Evolutionary conservation across 2,888 invertebrate species (phyloP), one percentile per base, ranked within the genome.

Genomic region (Oxycera nigricornis): DNA sequence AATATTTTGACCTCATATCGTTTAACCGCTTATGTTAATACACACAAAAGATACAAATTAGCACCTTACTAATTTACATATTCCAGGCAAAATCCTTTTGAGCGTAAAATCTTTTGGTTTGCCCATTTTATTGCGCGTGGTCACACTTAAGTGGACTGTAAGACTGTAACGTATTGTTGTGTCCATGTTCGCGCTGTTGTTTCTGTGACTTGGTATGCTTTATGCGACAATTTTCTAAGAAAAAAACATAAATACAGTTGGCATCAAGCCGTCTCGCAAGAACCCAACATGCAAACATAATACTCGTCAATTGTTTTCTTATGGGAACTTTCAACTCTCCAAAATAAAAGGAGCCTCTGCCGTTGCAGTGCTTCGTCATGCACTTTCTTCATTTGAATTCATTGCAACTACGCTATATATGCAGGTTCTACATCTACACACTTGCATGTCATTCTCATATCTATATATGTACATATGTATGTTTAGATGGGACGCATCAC

Each of bases 141-240:
- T 59, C 59, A 59, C 59, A 59, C 59, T 59, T 59, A 59, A 55
- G 30, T 59, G 28, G 30, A 59, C 28, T 55, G 11, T 9, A 59
- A 59, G n/a, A 4, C n/a, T 26, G 24, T 6, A 24, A 7, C 24
- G 30, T 30, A 59, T 59, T 59, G 59, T 28, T 59, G 59, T 59
- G 26, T 28, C 14, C 28, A 59, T 28, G 50, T 59, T 30, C 30
- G 9, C 14, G 20, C 59, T 30, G 11, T 59, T 30, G 67, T 26
- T 22, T 22, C 67, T 41, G 24, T 11, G 26, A 30, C 30, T 67
- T 67, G 41, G 41, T 41, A 4, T 41, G 46, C 46, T 67, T 67
- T 41, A 67, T 41, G 67, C 67, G 67, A 67, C 67, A 67, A 67
- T 67, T 11, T 67, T 67, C 67, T 67, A 41, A 67, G 67, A 67